Evolutionary conservation across 2,888 invertebrate genomes (phyloP).

Genomic region (Antheraea assamensis): DNA sequence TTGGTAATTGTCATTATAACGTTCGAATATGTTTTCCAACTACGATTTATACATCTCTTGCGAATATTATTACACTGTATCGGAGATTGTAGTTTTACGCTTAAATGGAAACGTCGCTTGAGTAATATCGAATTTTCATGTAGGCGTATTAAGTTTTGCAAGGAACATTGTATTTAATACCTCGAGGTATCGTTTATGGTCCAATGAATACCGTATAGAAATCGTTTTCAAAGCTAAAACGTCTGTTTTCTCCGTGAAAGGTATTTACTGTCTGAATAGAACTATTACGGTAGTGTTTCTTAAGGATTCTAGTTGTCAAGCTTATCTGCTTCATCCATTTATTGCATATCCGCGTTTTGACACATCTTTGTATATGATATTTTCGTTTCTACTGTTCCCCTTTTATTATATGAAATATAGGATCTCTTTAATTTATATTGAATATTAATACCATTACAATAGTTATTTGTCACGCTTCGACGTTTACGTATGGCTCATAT

Average conservation of each 20-base stretch:
- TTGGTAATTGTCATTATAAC: conserved; percentile 11
- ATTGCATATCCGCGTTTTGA: background rate
- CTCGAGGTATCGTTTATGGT: background rate
- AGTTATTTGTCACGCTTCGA: no score
- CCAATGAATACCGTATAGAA: background rate
- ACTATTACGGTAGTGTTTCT: no score
- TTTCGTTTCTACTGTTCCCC: background rate
- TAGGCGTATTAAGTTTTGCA: background rate
- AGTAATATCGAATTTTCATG: background rate
- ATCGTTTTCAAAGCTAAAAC: no score
- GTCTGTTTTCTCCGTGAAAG: no score
- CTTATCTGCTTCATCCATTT: background rate
- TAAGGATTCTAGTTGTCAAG: no score
- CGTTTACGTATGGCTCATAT: no score
- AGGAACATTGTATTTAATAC: no score
- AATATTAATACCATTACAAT: no score
- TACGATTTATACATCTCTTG: background rate
- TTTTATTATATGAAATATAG: background rate
- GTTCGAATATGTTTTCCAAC: conserved; percentile 7
- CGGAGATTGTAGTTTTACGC: conserved; percentile 3
- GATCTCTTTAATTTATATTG: background rate
- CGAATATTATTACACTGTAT: background rate
- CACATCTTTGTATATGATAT: background rate
- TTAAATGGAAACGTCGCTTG: background rate
- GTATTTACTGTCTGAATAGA: no score